Percentiles rank a stretch among this genome's conserved stretches.
These are phyloP conservation scores for Crax fasciolata DNA, from an alignment of 2,797 vertebrate species.

Conservation along the genomic window DNA sequence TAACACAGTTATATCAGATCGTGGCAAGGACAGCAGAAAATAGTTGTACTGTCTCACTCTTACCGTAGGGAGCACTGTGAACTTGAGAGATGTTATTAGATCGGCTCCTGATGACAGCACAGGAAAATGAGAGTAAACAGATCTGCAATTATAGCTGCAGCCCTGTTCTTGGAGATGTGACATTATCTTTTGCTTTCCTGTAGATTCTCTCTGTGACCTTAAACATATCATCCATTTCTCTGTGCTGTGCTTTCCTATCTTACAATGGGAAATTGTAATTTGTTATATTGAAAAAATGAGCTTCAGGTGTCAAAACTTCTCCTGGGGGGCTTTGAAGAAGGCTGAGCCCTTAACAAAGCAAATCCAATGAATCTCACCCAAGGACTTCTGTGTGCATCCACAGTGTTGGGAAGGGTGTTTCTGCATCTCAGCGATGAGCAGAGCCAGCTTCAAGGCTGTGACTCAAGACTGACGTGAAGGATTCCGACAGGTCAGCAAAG, in stretches of 20 bases:
- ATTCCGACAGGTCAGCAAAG: not conserved
- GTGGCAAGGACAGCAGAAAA: slow-evolving; percentile 21
- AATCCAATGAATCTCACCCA: no score
- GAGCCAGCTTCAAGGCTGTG: not conserved
- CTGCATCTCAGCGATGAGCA: not conserved
- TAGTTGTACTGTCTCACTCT: slow-evolving; percentile 25
- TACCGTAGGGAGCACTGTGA: slow-evolving; percentile 32
- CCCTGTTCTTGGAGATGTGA: not conserved
- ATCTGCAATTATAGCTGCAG: not conserved
- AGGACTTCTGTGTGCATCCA: not conserved
- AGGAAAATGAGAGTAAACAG: not conserved
- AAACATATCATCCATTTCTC: not conserved
- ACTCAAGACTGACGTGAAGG: not conserved
- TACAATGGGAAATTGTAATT: not conserved
- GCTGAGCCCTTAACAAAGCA: not conserved
- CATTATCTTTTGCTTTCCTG: not conserved
- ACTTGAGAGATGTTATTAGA: slow-evolving; percentile 7
- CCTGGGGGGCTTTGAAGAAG: not conserved
- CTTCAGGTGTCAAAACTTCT: not conserved
- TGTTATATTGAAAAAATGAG: not conserved
- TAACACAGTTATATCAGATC: not conserved
- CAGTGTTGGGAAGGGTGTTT: not conserved
- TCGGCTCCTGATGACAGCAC: slow-evolving; percentile 19
- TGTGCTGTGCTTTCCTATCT: not conserved
- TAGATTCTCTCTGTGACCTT: not conserved